Percentiles rank a stretch among this genome's conserved stretches.
Evolutionary conservation across 2,797 vertebrate species (phyloP).

Genomic region (Pseudocheirus occidentalis): DNA sequence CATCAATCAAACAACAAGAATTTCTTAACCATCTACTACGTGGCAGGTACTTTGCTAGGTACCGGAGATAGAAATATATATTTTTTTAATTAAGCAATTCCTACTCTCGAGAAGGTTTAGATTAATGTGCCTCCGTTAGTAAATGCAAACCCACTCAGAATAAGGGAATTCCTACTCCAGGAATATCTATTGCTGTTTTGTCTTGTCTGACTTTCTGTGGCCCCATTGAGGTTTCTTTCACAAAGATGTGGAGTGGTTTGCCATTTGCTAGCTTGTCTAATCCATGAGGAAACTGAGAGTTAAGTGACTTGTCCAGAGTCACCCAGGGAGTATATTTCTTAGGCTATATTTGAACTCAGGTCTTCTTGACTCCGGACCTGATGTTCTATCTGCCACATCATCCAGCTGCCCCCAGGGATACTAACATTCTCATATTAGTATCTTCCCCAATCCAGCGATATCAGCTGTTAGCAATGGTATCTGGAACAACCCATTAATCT

Average conservation of each 20-base stretch:
- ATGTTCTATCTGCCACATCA: too few species aligned
- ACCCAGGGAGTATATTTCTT: background rate
- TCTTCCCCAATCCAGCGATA: background rate
- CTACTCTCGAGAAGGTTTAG: background rate
- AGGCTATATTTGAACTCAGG: background rate
- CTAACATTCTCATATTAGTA: background rate
- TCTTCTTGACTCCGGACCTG: background rate
- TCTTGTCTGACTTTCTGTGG: too few species aligned
- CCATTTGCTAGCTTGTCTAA: background rate
- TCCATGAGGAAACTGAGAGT: background rate
- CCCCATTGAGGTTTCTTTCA: background rate
- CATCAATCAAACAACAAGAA: too few species aligned
- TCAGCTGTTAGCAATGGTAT: background rate
- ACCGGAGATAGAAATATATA: background rate
- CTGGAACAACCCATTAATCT: background rate
- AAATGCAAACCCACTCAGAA: background rate
- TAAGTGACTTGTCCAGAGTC: background rate
- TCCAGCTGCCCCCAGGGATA: background rate
- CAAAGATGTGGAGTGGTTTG: background rate
- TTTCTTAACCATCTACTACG: background rate
- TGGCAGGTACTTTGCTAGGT: too few species aligned
- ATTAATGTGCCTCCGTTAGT: background rate
- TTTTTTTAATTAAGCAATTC: background rate
- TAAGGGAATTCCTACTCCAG: background rate
- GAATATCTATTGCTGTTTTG: background rate